These are phyloP conservation scores for Bucorvus abyssinicus DNA, from an alignment of 2,797 vertebrate genomes.

Conservation along the genomic window DNA sequence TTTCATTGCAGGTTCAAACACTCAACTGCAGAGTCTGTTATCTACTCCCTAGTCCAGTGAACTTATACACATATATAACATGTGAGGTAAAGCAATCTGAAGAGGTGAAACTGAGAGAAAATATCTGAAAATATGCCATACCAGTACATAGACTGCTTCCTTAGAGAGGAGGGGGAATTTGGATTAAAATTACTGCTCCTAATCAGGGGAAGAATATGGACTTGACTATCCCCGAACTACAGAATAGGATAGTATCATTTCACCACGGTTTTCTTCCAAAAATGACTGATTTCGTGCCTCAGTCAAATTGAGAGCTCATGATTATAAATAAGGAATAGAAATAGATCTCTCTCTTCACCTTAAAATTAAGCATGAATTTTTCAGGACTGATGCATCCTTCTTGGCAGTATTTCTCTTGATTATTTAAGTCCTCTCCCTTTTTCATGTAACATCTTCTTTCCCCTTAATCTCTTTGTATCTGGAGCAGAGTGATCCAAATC, in stretches of 20 bases:
- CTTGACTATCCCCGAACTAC: neutral
- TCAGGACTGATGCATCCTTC: neutral
- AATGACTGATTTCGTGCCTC: neutral
- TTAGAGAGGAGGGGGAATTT: neutral
- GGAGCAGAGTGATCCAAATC: neutral
- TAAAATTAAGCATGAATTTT: conserved; percentile 25
- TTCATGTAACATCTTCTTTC: neutral
- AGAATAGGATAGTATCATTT: neutral
- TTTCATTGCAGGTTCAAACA: neutral
- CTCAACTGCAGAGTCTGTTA: neutral
- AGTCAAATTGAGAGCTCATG: neutral
- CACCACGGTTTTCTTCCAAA: neutral
- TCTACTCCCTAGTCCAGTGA: neutral
- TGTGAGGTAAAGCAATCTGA: neutral
- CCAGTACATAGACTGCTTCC: rapidly evolving
- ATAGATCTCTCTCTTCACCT: conserved; percentile 17
- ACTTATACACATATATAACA: neutral
- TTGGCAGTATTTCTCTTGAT: neutral
- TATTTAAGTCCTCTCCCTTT: neutral
- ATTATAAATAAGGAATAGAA: conserved; percentile 34
- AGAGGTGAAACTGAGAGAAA: neutral
- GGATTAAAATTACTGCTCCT: neutral
- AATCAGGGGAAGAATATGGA: neutral
- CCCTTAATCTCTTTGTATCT: neutral
- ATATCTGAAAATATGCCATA: neutral